These are phyloP conservation scores for Rapana venosa DNA, from an alignment of 2,888 invertebrate species.

Conservation along the genomic window DNA sequence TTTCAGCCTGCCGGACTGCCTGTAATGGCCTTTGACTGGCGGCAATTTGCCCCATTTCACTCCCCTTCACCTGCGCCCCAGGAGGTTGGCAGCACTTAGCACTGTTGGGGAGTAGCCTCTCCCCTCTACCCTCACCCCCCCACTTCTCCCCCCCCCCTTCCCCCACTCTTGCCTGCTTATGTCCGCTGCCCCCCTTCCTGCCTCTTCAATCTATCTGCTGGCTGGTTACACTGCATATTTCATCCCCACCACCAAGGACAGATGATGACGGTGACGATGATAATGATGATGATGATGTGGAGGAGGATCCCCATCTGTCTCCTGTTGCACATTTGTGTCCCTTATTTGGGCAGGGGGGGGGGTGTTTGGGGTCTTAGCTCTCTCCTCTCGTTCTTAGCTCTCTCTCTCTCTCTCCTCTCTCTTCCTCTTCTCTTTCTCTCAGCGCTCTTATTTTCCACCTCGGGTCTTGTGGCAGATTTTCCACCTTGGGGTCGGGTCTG, in stretches of 20 bases:
- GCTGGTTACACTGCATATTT: too few species aligned
- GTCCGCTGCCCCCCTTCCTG: background rate
- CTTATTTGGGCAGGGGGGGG: too few species aligned
- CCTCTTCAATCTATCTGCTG: background rate
- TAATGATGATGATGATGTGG: too few species aligned
- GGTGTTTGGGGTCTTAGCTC: too few species aligned
- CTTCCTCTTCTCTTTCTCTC: too few species aligned
- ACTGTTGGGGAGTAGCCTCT: background rate
- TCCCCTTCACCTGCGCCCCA: background rate
- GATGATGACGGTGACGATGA: too few species aligned
- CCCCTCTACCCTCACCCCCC: background rate
- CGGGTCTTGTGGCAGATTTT: background rate
- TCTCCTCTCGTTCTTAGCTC: too few species aligned
- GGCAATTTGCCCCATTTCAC: conserved; percentile 39
- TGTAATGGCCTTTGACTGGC: conserved; percentile 37
- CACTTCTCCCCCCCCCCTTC: background rate
- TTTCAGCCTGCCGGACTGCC: background rate
- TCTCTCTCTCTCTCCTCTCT: background rate
- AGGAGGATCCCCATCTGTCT: too few species aligned
- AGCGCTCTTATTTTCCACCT: too few species aligned
- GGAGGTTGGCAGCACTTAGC: conserved; percentile 17
- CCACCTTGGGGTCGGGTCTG: background rate
- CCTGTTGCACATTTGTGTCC: too few species aligned
- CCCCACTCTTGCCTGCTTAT: background rate
- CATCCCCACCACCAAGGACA: too few species aligned